A percentile compares a stretch with the other conserved stretches of the same genome.
Conservation (phyloP, 1,140 invertebrate species). For the Helicorthomorpha holstii region DNA sequence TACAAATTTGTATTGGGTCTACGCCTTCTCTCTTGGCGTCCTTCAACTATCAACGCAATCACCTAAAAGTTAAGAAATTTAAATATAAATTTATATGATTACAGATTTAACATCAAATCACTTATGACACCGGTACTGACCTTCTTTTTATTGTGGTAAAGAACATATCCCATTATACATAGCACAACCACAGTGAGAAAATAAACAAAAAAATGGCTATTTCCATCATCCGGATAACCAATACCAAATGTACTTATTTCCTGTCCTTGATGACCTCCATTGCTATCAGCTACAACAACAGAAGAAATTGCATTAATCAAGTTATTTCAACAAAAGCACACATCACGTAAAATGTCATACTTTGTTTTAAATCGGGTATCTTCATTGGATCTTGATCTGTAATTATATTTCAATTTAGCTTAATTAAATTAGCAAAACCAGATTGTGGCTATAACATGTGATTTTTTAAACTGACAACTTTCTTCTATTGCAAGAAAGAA, state of each 20-base stretch:
- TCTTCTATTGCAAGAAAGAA: too few species aligned
- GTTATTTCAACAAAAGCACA: too few species aligned
- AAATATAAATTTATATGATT: background rate
- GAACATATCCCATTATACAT: constrained; percentile 38
- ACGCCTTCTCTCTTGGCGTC: constrained; percentile 21
- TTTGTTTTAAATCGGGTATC: too few species aligned
- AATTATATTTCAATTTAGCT: too few species aligned
- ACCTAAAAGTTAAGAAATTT: constrained; percentile 24
- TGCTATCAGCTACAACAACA: too few species aligned
- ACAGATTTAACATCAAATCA: background rate
- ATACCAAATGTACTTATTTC: background rate
- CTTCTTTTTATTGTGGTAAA: constrained; percentile 50
- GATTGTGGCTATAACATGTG: too few species aligned
- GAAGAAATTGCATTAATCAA: too few species aligned
- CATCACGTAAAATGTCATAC: too few species aligned
- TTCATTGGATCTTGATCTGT: too few species aligned
- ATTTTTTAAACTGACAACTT: too few species aligned
- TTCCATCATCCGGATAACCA: constrained; percentile 18
- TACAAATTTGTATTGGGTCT: constrained; percentile 39
- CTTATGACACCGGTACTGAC: constrained; percentile 20
- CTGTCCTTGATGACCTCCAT: too few species aligned
- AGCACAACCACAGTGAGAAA: constrained; percentile 38
- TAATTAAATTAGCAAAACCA: too few species aligned
- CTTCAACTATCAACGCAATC: constrained; percentile 37
- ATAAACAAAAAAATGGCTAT: constrained; percentile 44